Evolutionary conservation across 1,140 invertebrate species (phyloP).

Genomic region (Drosophila lacteicornis): DNA sequence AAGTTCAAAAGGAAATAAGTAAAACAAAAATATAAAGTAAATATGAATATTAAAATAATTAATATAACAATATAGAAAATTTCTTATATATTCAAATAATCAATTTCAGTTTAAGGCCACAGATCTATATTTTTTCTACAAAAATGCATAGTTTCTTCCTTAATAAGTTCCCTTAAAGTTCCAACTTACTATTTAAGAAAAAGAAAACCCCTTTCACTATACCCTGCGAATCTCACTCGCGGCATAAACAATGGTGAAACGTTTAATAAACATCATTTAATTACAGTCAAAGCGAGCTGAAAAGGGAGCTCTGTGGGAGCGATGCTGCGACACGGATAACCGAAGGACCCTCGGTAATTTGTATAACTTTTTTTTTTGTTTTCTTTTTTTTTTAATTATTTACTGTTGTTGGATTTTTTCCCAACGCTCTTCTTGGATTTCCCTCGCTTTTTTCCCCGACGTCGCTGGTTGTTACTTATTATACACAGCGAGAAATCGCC

Average conservation of each 20-base stretch:
- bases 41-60: background rate
- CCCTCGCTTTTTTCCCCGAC: background rate
- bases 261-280: constrained; percentile 79
- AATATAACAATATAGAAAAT: too few species aligned
- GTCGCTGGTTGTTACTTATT: constrained; percentile 26
- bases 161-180: background rate
- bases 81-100: too few species aligned
- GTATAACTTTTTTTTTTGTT: constrained; percentile 66
- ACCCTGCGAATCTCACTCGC: background rate
- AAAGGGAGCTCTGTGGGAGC: constrained; percentile 21
- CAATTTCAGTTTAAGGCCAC: too few species aligned
- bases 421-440: constrained; percentile 13
- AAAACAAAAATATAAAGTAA: background rate
- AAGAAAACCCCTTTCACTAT: background rate
- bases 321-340: constrained; percentile 19
- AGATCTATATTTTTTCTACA: too few species aligned
- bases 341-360: constrained; percentile 62
- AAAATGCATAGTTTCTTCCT: too few species aligned
- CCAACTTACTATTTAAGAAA: background rate
- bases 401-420: constrained; percentile 32
- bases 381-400: constrained; percentile 69
- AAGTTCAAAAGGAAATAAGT: background rate
- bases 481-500: constrained; percentile 33
- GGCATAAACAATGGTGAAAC: constrained; percentile 28
- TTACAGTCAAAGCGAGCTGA: constrained; percentile 56